Conservation (phyloP, 2,888 invertebrate genomes). For the Polyploca ridens region DNA sequence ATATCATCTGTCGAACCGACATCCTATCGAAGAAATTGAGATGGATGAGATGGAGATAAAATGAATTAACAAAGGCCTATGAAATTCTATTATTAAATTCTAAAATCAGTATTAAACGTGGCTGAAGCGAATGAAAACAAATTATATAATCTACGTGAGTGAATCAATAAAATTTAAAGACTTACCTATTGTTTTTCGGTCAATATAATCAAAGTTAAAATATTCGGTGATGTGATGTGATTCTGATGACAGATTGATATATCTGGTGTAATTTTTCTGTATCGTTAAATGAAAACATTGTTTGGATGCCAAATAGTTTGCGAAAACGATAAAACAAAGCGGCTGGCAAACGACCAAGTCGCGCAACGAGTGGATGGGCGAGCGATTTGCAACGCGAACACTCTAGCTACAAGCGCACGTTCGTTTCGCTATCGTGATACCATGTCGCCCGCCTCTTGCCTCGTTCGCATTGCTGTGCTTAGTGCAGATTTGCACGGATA, state of each 20-base stretch:
- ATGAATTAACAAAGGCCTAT: neutral
- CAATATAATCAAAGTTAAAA: neutral
- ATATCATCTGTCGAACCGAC: neutral
- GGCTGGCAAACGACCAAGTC: constrained; percentile 79
- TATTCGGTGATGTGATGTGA: constrained; percentile 14
- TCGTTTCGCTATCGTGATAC: constrained; percentile 43
- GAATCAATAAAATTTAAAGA: too few relatives aligned
- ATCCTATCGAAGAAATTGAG: too few relatives aligned
- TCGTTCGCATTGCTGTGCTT: constrained; percentile 48
- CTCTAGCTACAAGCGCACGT: constrained; percentile 29
- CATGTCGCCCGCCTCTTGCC: constrained; percentile 28
- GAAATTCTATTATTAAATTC: too few relatives aligned
- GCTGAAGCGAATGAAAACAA: too few relatives aligned
- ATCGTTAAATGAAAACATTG: constrained; percentile 79
- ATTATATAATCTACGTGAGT: too few relatives aligned
- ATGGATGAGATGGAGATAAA: too few relatives aligned
- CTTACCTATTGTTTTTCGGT: too few relatives aligned
- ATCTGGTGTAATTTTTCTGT: constrained; percentile 71
- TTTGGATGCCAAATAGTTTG: constrained; percentile 79
- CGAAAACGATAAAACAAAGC: constrained; percentile 78
- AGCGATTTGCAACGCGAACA: constrained; percentile 66
- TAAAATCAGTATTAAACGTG: too few relatives aligned
- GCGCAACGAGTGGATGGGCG: constrained; percentile 71
- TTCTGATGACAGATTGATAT: constrained; percentile 69
- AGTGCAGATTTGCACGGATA: constrained; percentile 76